These are phyloP conservation scores for Callosobruchus maculatus DNA, from an alignment of 2,888 invertebrate genomes.

Conservation along the genomic window DNA sequence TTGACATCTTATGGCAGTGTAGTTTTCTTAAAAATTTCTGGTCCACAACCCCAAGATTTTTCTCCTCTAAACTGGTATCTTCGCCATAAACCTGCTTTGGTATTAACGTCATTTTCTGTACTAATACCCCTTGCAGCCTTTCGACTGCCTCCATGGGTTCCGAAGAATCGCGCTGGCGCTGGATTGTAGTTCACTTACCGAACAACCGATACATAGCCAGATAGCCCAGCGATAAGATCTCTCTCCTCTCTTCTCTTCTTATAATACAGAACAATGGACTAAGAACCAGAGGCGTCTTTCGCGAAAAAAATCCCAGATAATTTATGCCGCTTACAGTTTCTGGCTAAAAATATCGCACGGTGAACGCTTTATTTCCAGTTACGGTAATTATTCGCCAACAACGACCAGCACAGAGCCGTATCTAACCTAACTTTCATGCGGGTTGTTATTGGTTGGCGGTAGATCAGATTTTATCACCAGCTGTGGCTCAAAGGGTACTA, in stretches of 20 bases:
- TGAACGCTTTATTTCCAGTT: not conserved
- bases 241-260: not conserved
- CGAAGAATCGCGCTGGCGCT: constrained; percentile 6
- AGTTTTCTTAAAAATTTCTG: too few relatives aligned
- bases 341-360: not conserved
- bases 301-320: not conserved
- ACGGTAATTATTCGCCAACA: not conserved
- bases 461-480: not conserved
- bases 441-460: not conserved
- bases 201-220: constrained; percentile 31
- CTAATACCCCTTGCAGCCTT: not conserved
- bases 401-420: not conserved
- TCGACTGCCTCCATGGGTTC: not conserved
- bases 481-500: not conserved
- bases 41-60: too few relatives aligned
- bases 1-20: too few relatives aligned
- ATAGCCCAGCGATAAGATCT: constrained; percentile 18
- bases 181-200: constrained; percentile 28
- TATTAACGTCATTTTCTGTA: too few relatives aligned
- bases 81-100: too few relatives aligned
- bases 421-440: not conserved
- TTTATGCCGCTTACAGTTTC: not conserved
- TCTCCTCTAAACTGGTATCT: too few relatives aligned
- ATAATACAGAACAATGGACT: not conserved
- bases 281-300: not conserved